Evolutionary conservation across 2,113 vertebrate species (phyloP).

Genomic region (Ammodytes dubius): DNA sequence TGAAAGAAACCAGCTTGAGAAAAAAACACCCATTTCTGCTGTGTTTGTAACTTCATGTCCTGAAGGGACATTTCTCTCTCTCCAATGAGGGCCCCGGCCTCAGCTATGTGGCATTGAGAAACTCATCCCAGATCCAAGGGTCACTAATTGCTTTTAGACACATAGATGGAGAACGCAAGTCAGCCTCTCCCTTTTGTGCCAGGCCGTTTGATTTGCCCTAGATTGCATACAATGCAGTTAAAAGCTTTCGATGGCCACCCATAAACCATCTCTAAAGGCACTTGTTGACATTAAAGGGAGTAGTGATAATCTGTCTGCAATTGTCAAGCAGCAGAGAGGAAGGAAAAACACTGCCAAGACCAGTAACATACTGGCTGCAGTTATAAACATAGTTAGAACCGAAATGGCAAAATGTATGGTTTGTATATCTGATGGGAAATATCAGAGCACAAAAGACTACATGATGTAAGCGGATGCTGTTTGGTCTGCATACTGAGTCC

Average conservation of each 20-base stretch:
- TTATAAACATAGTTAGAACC: constrained; percentile 23
- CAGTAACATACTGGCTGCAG: constrained; percentile 20
- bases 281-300: constrained; percentile 79
- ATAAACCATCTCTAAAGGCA: constrained; percentile 73
- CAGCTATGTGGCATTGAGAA: constrained; percentile 52
- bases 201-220: constrained; percentile 73
- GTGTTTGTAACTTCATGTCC: constrained; percentile 62
- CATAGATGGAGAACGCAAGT: constrained; percentile 72
- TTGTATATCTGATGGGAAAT: constrained; percentile 24
- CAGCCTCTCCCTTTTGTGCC: constrained; percentile 65
- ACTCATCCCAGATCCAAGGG: constrained; percentile 53
- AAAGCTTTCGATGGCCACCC: constrained; percentile 74
- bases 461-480: constrained; percentile 27
- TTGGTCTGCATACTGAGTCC: constrained; percentile 41
- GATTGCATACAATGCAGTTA: constrained; percentile 74
- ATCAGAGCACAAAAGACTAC: constrained; percentile 12
- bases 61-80: constrained; percentile 65
- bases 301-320: constrained; percentile 62
- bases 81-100: constrained; percentile 34
- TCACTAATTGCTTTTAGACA: constrained; percentile 81
- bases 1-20: constrained; percentile 73
- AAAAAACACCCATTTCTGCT: constrained; percentile 69
- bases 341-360: constrained; percentile 43
- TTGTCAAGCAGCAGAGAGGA: constrained; percentile 53
- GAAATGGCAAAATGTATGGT: constrained; percentile 19